A percentile compares a stretch with the other conserved stretches of the same genome.
Evolutionary conservation across 37 sponge, comb jelly and placozoan species (phyloP).

Genomic region (Bolinopsis microptera): DNA sequence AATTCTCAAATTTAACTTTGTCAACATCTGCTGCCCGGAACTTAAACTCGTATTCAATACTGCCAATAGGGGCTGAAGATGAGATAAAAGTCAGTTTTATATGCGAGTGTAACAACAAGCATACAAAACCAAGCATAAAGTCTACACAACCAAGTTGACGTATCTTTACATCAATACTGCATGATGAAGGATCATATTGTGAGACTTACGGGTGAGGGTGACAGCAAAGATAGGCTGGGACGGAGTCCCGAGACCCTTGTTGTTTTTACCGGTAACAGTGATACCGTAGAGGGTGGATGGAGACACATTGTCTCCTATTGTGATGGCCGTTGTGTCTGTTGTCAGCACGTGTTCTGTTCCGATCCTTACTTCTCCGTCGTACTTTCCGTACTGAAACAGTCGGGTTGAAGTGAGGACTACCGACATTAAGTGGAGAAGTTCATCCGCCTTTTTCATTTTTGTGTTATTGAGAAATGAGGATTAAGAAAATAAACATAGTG

Average conservation of each 20-base stretch:
- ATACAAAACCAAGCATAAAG: neutral
- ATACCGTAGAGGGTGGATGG: neutral
- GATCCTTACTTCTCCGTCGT: neutral
- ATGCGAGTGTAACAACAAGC: neutral
- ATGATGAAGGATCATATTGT: too few relatives aligned
- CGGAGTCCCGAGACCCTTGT: neutral
- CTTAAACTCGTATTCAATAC: slow-evolving; percentile 29
- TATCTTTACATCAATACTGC: too few relatives aligned
- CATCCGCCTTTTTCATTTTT: too few relatives aligned
- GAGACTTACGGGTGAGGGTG: slow-evolving; percentile 11
- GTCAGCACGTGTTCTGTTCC: neutral
- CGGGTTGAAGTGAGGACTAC: neutral
- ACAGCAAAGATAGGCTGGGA: neutral
- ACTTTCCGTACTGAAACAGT: neutral
- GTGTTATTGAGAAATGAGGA: too few relatives aligned
- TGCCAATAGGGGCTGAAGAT: neutral
- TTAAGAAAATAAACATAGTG: too few relatives aligned
- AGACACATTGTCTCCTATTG: neutral
- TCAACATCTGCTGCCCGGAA: neutral
- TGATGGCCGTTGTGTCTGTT: neutral
- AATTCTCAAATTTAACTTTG: neutral
- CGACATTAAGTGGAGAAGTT: neutral
- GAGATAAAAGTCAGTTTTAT: neutral
- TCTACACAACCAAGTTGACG: neutral
- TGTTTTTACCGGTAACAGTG: neutral